Evolutionary conservation across 2,113 vertebrate species (phyloP).

Genomic region (Catharus minimus): DNA sequence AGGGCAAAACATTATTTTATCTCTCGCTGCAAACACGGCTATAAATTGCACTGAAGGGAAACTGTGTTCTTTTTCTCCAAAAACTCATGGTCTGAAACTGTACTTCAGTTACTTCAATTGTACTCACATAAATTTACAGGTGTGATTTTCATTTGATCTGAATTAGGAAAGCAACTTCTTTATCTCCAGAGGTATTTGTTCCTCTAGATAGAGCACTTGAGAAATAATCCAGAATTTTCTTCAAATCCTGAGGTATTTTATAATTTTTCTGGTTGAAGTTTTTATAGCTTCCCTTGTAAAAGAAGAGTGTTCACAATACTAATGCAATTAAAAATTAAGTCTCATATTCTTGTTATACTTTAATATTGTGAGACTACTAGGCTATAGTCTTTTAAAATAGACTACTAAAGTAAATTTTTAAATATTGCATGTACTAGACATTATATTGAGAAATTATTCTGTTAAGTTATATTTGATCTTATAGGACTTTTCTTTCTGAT

Average conservation of each 20-base stretch:
- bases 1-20: not conserved
- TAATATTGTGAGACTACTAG: not conserved
- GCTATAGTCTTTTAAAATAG: not conserved
- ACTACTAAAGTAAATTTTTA: not conserved
- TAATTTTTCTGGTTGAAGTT: not conserved
- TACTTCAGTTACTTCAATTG: not conserved
- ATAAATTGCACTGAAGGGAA: not conserved
- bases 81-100: not conserved
- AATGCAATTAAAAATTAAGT: not conserved
- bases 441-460: not conserved
- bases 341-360: not conserved
- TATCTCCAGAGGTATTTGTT: not conserved
- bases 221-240: not conserved
- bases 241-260: not conserved
- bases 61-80: not conserved
- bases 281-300: not conserved
- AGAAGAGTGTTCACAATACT: not conserved
- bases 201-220: not conserved
- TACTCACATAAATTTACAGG: not conserved
- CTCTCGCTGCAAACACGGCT: slow-evolving; percentile 16
- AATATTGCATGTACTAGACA: not conserved
- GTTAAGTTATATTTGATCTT: not conserved
- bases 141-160: not conserved
- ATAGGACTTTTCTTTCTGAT: not conserved
- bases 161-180: not conserved